These are phyloP conservation scores for Engraulis encrasicolus DNA, from an alignment of 2,113 vertebrate species.

Conservation along the genomic window DNA sequence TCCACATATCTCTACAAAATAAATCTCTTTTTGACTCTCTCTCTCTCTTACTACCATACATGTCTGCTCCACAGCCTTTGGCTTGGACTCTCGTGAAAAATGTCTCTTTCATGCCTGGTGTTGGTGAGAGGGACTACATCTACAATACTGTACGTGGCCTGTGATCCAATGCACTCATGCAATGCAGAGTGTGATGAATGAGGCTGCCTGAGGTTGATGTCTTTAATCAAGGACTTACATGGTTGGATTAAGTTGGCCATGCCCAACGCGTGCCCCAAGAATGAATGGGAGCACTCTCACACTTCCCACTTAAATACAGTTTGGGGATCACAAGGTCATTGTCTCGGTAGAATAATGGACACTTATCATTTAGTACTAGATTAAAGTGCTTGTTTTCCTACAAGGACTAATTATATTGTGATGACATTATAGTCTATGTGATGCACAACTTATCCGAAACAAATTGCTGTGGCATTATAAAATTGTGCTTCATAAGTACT, in stretches of 20 bases:
- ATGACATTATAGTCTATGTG: not conserved
- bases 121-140: not conserved
- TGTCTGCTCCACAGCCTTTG: not conserved
- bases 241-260: not conserved
- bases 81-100: not conserved
- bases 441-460: not conserved
- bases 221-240: not conserved
- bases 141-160: too few relatives aligned
- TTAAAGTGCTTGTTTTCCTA: not conserved
- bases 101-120: not conserved
- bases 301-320: not conserved
- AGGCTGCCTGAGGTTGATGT: not conserved
- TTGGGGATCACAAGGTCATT: not conserved
- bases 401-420: not conserved
- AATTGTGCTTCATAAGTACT: not conserved
- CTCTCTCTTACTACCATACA: not conserved
- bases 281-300: not conserved
- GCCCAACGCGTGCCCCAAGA: not conserved
- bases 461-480: not conserved
- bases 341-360: not conserved
- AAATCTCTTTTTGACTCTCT: too few relatives aligned
- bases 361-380: not conserved
- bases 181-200: not conserved
- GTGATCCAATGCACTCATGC: not conserved
- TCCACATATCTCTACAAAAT: too few relatives aligned